A percentile compares a stretch with the other conserved stretches of the same genome.
Evolutionary conservation across 2,113 vertebrate species (phyloP).

Genomic region (Conger conger): DNA sequence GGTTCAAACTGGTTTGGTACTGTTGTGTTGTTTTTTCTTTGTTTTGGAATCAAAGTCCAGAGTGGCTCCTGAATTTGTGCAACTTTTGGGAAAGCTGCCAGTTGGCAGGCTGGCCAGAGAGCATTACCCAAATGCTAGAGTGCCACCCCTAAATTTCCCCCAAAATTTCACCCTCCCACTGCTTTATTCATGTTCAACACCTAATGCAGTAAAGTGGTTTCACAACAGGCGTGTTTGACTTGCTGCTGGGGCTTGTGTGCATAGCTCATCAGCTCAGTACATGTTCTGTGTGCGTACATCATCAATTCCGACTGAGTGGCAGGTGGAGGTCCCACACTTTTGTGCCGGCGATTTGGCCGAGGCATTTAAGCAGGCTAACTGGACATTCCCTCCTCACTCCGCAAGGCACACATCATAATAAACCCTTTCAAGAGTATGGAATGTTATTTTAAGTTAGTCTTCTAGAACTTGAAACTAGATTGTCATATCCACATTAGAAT

Average conservation of each 20-base stretch:
- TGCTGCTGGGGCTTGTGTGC: slow-evolving; percentile 38
- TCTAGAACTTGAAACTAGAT: too few relatives aligned
- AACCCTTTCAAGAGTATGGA: neutral
- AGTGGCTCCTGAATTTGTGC: neutral
- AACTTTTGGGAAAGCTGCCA: neutral
- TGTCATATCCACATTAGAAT: too few relatives aligned
- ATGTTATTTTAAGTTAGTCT: neutral
- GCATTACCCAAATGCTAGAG: neutral
- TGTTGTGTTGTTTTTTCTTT: neutral
- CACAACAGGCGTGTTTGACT: slow-evolving; percentile 50
- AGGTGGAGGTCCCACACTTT: neutral
- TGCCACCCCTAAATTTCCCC: neutral
- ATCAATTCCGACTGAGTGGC: slow-evolving; percentile 15
- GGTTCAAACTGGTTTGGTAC: neutral
- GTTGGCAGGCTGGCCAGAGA: neutral
- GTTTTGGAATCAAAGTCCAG: slow-evolving; percentile 3
- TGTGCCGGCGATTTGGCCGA: neutral
- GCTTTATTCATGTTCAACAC: slow-evolving; percentile 29
- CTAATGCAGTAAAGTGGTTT: slow-evolving; percentile 49
- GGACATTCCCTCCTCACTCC: neutral
- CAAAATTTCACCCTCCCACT: neutral
- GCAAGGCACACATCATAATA: neutral
- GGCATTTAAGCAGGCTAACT: neutral
- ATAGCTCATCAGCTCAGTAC: slow-evolving; percentile 33
- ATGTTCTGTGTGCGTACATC: slow-evolving; percentile 8